Conservation (phyloP, 2,888 invertebrate species). For the Cecidostiba fungosa region DNA sequence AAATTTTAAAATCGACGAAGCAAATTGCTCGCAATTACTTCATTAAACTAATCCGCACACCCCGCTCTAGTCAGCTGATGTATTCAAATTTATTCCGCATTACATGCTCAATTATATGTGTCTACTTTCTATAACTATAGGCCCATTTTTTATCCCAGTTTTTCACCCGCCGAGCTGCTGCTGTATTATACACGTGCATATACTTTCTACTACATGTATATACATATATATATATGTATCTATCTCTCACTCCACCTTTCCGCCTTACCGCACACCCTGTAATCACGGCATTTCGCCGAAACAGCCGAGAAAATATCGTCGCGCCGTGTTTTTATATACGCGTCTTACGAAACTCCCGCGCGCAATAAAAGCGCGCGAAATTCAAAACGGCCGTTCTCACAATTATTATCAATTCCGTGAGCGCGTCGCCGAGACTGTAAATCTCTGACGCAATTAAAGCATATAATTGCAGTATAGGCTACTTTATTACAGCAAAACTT, state of each 20-base stretch:
- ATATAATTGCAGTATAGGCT: no score
- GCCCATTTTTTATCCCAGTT: constrained; percentile 17
- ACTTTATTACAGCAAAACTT: background rate
- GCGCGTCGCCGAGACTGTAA: background rate
- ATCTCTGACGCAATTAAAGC: background rate
- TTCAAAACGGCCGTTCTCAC: background rate
- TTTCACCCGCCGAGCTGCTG: background rate
- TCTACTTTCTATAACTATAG: constrained; percentile 47
- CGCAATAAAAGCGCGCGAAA: background rate
- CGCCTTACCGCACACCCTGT: background rate
- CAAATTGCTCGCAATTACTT: background rate
- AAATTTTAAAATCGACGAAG: background rate
- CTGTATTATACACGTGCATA: background rate
- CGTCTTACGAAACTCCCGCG: constrained; percentile 59
- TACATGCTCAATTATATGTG: constrained; percentile 30
- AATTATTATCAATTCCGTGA: background rate
- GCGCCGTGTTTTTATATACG: constrained; percentile 6
- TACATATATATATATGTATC: background rate
- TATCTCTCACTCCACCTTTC: background rate
- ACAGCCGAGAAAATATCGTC: constrained; percentile 19
- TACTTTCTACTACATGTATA: background rate
- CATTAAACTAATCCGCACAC: background rate
- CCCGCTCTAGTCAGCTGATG: background rate
- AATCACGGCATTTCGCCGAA: constrained; percentile 10
- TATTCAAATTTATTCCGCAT: constrained; percentile 59